Conservation (phyloP, 2,797 vertebrate genomes). For the Anolis apletophallus region DNA sequence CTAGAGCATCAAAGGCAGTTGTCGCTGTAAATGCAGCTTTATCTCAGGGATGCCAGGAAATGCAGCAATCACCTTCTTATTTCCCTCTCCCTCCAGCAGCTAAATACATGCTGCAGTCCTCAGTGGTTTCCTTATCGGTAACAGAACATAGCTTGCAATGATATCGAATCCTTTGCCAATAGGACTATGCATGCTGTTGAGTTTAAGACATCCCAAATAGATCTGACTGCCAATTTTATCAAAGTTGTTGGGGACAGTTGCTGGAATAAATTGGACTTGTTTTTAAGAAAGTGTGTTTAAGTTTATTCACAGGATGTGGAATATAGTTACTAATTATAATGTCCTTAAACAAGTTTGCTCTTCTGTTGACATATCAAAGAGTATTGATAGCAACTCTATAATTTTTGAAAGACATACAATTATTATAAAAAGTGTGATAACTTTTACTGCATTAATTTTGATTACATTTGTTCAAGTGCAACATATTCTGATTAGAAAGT, state of each 20-base stretch:
- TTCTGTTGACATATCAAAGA: slow-evolving; percentile 28
- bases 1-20: neutral
- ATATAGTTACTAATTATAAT: slow-evolving; percentile 60
- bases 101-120: neutral
- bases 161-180: neutral
- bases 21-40: neutral
- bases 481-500: neutral
- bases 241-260: neutral
- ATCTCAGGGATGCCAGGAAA: slow-evolving; percentile 21
- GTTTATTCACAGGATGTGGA: neutral
- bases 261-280: neutral
- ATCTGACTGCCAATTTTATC: neutral
- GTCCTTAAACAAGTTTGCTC: neutral
- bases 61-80: neutral
- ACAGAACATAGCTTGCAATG: neutral
- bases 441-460: neutral
- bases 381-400: slow-evolving; percentile 14
- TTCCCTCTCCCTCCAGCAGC: neutral
- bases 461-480: neutral
- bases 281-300: neutral
- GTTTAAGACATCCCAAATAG: neutral
- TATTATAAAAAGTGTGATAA: slow-evolving; percentile 24
- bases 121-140: slow-evolving; percentile 7
- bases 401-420: neutral
- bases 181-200: neutral